phyloP scores from a whole-genome alignment of 2,888 invertebrate species.

The Oxycera nigricornis region DNA sequence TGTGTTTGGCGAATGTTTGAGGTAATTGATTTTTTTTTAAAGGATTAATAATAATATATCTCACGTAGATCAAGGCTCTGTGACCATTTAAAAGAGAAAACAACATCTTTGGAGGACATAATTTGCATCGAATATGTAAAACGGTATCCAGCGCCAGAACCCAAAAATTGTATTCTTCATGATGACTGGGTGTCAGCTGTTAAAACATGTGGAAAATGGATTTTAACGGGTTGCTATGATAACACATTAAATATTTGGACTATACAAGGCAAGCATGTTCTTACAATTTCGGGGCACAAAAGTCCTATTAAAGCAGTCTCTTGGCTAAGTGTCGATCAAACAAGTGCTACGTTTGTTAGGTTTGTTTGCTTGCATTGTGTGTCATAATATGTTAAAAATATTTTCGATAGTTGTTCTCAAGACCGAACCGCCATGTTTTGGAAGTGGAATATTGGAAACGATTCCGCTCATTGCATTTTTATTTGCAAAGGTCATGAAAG shows the following conservation, averaged over 20 bases:
- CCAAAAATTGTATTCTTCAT: slow-evolving; percentile 89
- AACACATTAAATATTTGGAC: slow-evolving; percentile 92
- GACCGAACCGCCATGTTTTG: slow-evolving; percentile 91
- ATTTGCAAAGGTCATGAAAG: slow-evolving; percentile 91
- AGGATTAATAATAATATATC: neutral
- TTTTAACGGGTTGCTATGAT: slow-evolving; percentile 92
- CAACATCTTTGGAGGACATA: slow-evolving; percentile 81
- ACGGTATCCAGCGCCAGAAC: slow-evolving; percentile 88
- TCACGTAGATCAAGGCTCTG: slow-evolving; percentile 62
- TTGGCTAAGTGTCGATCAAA: slow-evolving; percentile 78
- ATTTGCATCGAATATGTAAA: slow-evolving; percentile 92
- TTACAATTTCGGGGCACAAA: slow-evolving; percentile 85
- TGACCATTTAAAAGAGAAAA: slow-evolving; percentile 79
- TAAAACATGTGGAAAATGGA: slow-evolving; percentile 75
- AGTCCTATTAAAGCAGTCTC: slow-evolving; percentile 87
- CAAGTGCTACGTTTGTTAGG: slow-evolving; percentile 75
- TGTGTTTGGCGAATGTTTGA: slow-evolving; percentile 81
- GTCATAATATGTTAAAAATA: neutral
- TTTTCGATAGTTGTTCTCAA: slow-evolving; percentile 76
- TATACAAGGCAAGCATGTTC: slow-evolving; percentile 80
- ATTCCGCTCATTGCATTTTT: slow-evolving; percentile 79
- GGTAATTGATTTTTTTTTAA: slow-evolving; percentile 58
- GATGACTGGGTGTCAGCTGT: slow-evolving; percentile 98
- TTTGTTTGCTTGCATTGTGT: slow-evolving; percentile 53
- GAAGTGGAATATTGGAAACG: slow-evolving; percentile 80